A percentile compares a stretch with the other conserved stretches of the same genome.
Evolutionary conservation across 2,113 vertebrate genomes (phyloP).

Genomic region (Podilymbus podiceps): DNA sequence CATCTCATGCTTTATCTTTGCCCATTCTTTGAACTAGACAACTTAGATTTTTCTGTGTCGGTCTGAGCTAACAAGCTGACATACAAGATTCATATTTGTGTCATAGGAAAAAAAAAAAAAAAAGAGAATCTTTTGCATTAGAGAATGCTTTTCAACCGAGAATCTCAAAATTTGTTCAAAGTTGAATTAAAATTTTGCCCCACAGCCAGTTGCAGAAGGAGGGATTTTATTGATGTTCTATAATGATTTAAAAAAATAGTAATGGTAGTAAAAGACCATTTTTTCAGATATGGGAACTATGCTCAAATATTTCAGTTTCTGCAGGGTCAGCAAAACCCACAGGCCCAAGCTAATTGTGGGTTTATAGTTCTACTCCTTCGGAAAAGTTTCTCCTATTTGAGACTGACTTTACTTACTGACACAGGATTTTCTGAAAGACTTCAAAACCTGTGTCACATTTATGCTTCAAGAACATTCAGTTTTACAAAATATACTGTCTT

Average conservation of each 20-base stretch:
- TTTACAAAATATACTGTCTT: background rate
- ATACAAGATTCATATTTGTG: background rate
- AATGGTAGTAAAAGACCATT: accelerated
- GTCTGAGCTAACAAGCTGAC: background rate
- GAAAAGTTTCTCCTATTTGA: background rate
- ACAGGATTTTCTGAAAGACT: background rate
- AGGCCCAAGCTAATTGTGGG: background rate
- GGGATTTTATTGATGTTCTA: background rate
- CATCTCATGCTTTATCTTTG: background rate
- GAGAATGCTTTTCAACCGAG: background rate
- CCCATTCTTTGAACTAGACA: background rate
- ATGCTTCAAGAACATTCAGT: background rate
- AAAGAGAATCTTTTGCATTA: background rate
- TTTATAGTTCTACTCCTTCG: background rate
- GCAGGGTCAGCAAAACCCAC: background rate
- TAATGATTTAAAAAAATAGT: background rate
- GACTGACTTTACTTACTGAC: background rate
- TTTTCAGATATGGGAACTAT: background rate
- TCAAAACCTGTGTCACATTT: background rate
- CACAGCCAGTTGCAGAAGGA: background rate
- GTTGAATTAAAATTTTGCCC: background rate
- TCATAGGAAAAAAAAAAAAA: background rate
- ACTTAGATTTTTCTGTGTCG: background rate
- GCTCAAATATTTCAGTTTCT: background rate
- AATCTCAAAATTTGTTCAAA: background rate